Evolutionary conservation across 2,888 invertebrate genomes (phyloP), one percentile per base, ranked within the genome.

Genomic region (Papilio demoleus): DNA sequence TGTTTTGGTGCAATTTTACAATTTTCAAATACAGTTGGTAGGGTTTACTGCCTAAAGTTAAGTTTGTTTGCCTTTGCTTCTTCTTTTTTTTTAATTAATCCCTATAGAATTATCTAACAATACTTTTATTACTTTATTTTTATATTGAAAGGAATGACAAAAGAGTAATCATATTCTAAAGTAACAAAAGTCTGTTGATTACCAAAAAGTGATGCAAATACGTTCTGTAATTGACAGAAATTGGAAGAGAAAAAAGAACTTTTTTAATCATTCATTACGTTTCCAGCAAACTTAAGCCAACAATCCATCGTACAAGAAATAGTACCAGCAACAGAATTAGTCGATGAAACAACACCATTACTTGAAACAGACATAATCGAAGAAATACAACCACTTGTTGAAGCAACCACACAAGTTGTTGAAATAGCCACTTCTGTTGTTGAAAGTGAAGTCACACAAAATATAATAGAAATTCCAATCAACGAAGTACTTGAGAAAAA

Each of bases 321-420:
- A 24, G 60, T 56, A 36, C 65, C 71, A 11, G 69, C 70, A 5
- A 75, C 75, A 38, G 75, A 76, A 73, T 60, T 70, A 31, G 17
- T 56, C 9, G 5, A 17, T 31, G 68, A 47, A 47, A 45, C 64
- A 19, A 58, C 63, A 11, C 38, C 59, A 19, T 5, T 38, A 38
- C 11, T 22, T 38, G 59, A 64, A 40, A 38, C 50, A 0, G 59
- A 59, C 50, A n/a, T 22, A 4, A 36, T 40, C 12, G 24, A 22
- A 38, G 59, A 45, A 0, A 38, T 58, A 0, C 68, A 63, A 64
- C 58, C 59, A n/a, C 19, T 1, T n/a, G n/a, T n/a, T 59, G 68
- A 64, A 50, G 22, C 27, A 50, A 50, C 64, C 17, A 63, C 68
- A 27, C 27, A 47, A 59, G 14, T 60, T 12, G 9, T 17, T 8